Base-by-base conservation (phyloP, 2,797 vertebrate species). In the Podarcis lilfordi region DNA sequence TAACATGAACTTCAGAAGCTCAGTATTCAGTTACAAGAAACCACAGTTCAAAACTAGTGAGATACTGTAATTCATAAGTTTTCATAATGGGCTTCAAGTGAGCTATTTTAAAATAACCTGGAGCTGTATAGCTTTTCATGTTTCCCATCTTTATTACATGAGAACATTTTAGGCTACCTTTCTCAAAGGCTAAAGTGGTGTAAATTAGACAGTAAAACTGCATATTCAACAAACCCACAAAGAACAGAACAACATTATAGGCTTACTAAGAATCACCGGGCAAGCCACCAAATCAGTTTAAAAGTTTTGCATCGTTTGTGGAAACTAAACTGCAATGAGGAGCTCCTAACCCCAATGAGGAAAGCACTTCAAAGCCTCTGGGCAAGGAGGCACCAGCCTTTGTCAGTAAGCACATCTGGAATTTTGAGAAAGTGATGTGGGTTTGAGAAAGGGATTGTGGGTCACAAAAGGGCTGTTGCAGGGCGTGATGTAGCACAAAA, bases 41-140 rank as follows among this genome's bases (percentile, higher is more conserved):
- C 32, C 87, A 86, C 79, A 71, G 68, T 89, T 88, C 69, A 93
- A 32, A 92, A 90, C n/a, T 85, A 43, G 68, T 84, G 59, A 71
- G 59, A 83, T 64, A 43, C 40, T 43, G 6, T 43, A 43, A 82
- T n/a, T 78, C 66, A 25, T 8, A 50, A 23, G 13, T 19, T 7
- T 68, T 35, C 35, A 71, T 45, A 74, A 72, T 64, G 37, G 5
- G 21, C 15, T 82, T 29, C 27, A 82, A 85, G 32, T 71, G 17
- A 77, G n/a, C 66, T 59, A 43, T 13, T 35, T 8, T 29, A 2
- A 27, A 35, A 66, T 5, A 10, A 2, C 0, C 15, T 29, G n/a
- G 77, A 86, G 50, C 0, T 72, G 8, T 35, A 35, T 15, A 55
- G 35, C 45, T n/a, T 37, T 76, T 40, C 10, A n/a, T 27, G 40